Conservation (phyloP, 2,113 vertebrate species). For the Bostrychus sinensis region DNA sequence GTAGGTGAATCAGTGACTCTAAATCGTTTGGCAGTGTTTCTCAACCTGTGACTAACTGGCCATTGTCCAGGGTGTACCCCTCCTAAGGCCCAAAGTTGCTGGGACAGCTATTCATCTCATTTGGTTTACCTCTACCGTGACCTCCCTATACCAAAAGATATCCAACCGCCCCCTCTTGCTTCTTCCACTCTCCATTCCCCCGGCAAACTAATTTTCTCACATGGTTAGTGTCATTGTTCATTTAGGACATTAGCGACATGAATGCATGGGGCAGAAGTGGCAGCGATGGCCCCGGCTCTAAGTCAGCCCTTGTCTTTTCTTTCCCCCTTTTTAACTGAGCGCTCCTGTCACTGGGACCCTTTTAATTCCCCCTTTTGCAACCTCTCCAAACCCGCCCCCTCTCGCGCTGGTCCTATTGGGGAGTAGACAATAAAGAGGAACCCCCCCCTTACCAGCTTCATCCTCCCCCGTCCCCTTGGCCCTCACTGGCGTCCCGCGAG, state of each 20-base stretch:
- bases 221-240: constrained; percentile 75
- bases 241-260: constrained; percentile 72
- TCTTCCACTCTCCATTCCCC: neutral
- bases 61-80: neutral
- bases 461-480: constrained; percentile 24
- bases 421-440: constrained; percentile 78
- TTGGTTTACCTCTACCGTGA: neutral
- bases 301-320: constrained; percentile 53
- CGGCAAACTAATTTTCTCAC: constrained; percentile 55
- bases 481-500: constrained; percentile 74
- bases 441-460: constrained; percentile 30
- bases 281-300: constrained; percentile 53
- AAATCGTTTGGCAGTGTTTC: too few species aligned
- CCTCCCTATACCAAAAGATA: neutral
- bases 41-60: neutral
- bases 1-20: too few species aligned
- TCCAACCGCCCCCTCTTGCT: neutral
- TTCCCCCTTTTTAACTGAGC: constrained; percentile 61
- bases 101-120: neutral
- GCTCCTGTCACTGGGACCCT: constrained; percentile 71
- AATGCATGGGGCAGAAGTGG: constrained; percentile 61
- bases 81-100: neutral
- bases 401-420: constrained; percentile 67
- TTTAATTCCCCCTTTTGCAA: constrained; percentile 70
- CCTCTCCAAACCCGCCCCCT: constrained; percentile 54